Evolutionary conservation across 1,140 invertebrate species (phyloP).

Genomic region (Papilio polytes): DNA sequence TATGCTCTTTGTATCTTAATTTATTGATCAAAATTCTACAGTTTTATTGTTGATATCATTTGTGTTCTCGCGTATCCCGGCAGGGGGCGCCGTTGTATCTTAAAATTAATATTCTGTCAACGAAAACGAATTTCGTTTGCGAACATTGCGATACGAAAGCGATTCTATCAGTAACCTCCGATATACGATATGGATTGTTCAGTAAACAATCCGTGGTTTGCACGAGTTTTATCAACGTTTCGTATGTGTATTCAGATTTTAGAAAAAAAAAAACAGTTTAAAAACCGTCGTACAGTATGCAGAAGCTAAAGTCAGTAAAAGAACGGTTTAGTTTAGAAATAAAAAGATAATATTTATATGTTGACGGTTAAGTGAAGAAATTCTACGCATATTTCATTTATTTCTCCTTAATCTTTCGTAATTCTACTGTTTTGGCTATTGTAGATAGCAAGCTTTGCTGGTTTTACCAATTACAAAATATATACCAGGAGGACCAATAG

Average conservation of each 20-base stretch:
- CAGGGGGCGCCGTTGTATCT: conserved; percentile 55
- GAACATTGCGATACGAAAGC: conserved; percentile 58
- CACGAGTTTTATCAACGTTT: not conserved
- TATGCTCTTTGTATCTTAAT: conserved; percentile 49
- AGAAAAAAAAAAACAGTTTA: not conserved
- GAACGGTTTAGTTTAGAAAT: not conserved
- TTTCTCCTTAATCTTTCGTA: not conserved
- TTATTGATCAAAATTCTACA: conserved; percentile 63
- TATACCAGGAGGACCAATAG: too few relatives aligned
- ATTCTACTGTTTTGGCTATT: too few relatives aligned
- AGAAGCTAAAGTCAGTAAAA: not conserved
- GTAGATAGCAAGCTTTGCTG: too few relatives aligned
- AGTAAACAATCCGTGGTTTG: conserved; percentile 24
- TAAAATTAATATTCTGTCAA: conserved; percentile 75
- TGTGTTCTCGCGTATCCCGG: conserved; percentile 59
- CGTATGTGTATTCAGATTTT: conserved; percentile 11
- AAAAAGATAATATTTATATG: not conserved
- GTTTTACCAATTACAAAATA: too few relatives aligned
- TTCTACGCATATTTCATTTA: not conserved
- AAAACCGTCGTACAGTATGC: too few relatives aligned
- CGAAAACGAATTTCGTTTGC: conserved; percentile 61
- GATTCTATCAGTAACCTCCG: conserved; percentile 45
- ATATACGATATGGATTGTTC: conserved; percentile 43
- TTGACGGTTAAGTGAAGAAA: not conserved
- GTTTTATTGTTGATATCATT: conserved; percentile 63